These are phyloP conservation scores for Dryoscopus gambensis DNA, from an alignment of 2,113 vertebrate genomes.

Conservation along the genomic window DNA sequence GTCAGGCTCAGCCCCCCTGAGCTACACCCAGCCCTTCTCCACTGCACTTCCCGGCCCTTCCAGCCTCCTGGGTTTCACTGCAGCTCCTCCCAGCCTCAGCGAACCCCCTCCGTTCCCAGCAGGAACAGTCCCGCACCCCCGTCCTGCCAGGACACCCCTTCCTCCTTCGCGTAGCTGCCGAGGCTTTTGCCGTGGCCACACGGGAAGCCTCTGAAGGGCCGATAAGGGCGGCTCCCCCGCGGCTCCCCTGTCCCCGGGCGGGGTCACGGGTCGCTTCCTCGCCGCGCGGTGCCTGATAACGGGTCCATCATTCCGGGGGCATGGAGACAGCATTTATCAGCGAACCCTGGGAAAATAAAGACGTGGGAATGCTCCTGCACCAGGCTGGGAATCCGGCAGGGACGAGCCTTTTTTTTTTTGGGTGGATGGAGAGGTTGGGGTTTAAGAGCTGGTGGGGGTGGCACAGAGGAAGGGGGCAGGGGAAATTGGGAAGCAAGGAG, in stretches of 20 bases:
- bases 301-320: neutral
- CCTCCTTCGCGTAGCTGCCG: fast-evolving
- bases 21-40: neutral
- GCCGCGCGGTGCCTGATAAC: neutral
- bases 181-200: neutral
- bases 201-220: neutral
- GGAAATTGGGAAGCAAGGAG: neutral
- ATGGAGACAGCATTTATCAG: slow-evolving; percentile 41
- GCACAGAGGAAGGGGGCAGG: neutral
- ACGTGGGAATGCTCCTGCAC: fast-evolving
- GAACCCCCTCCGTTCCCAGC: neutral
- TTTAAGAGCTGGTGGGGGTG: neutral
- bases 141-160: neutral
- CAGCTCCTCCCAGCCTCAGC: neutral
- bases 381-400: neutral
- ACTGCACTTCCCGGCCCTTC: fast-evolving
- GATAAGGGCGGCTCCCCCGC: neutral
- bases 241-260: neutral
- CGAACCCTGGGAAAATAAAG: slow-evolving; percentile 17
- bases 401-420: neutral
- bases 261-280: slow-evolving; percentile 54
- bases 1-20: neutral
- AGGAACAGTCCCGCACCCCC: neutral
- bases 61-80: fast-evolving
- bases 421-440: neutral